Evolutionary conservation across 2,113 vertebrate genomes (phyloP), one percentile per base, ranked within the genome.

Genomic region (Rhinoderma darwinii): DNA sequence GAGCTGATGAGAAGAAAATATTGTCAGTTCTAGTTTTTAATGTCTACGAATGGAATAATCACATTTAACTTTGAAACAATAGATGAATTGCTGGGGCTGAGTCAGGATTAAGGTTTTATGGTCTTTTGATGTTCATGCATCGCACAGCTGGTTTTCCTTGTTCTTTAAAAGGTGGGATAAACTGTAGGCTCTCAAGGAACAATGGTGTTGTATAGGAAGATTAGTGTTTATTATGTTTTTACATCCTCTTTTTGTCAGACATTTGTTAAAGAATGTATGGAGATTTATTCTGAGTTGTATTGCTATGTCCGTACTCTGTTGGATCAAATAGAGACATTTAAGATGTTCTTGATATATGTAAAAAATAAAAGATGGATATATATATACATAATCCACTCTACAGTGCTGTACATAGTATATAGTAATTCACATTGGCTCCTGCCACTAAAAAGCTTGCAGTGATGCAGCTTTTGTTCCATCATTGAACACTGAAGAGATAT

Each of bases 31-130:
- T 75, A 12, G 68, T 22, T 87, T 86, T 87, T 82, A 82, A 82
- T 75, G 79, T 68, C 86, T 74, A 18, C 4, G 70, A 82, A 82
- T 87, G 78, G 54, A 87, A 87, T 82, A 87, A 87, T 82, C 86
- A 75, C 79, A 87, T 87, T 82, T 63, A 75, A 75, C 86, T 87
- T 75, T 82, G 79, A 87, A 87, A 87, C 86, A 87, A 82, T 81
- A 86, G 85, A 81, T 32, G 77, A 70, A 86, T 81, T 86, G 77
- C 85, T 68, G 47, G 66, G 50, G 66, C 84, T 85, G 17, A 75
- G 86, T 43, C 10, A n/a, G 79, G 86, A 87, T 87, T 87, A 87
- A 75, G 86, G 86, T 75, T 87, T 87, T 87, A 87, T 81, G 77
- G 70, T 74, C 86, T 75, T 82, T 87, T 87, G 78, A 87, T 87